A percentile compares a stretch with the other conserved stretches of the same genome.
These are phyloP conservation scores for Rhinoraja longicauda DNA, from an alignment of 2,797 vertebrate species.

Conservation along the genomic window DNA sequence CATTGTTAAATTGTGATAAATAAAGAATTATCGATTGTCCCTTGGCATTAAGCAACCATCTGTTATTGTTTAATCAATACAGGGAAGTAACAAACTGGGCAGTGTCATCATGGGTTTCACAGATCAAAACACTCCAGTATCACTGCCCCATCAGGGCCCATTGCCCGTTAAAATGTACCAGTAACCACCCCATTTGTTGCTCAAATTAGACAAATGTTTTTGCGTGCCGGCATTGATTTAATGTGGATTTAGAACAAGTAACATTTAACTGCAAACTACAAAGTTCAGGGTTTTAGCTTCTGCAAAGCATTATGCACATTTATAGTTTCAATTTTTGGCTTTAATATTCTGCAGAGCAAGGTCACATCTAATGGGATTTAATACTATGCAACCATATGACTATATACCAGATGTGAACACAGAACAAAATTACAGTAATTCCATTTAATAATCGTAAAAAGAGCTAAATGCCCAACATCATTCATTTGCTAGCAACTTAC, in stretches of 20 bases:
- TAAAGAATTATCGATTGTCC: conserved; percentile 4
- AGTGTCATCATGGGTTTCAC: background rate
- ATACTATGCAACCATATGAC: background rate
- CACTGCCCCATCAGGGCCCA: background rate
- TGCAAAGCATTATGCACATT: background rate
- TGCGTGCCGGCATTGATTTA: background rate
- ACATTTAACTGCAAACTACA: background rate
- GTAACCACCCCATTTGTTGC: background rate
- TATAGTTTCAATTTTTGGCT: background rate
- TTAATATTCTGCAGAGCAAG: background rate
- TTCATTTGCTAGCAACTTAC: background rate
- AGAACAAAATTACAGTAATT: background rate
- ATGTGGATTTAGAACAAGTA: background rate
- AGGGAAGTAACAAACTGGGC: background rate
- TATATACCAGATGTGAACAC: background rate
- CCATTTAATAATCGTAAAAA: too few relatives aligned
- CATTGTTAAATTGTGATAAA: background rate
- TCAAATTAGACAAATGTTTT: background rate
- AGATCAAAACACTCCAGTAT: background rate
- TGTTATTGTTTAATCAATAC: conserved; percentile 33
- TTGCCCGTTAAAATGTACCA: conserved; percentile 12
- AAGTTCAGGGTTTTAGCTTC: background rate
- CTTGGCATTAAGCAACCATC: background rate
- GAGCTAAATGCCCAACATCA: background rate
- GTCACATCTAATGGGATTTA: background rate